Evolutionary conservation across 2,888 invertebrate genomes (phyloP).

Genomic region (Rotaria macrura): DNA sequence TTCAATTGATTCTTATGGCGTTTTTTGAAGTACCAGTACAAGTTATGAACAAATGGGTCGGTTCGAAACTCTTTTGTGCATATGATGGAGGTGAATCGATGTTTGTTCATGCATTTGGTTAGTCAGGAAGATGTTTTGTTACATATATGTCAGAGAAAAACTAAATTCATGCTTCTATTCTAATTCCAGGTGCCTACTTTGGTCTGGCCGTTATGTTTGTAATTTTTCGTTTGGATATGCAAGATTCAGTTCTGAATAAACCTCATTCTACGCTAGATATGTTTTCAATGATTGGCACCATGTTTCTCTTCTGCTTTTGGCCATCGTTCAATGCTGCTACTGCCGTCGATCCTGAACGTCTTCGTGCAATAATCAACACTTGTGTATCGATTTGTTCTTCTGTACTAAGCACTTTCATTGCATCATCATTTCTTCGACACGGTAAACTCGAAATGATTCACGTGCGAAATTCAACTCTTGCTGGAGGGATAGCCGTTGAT

Average conservation of each 20-base stretch:
- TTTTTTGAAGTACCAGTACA: constrained; percentile 50
- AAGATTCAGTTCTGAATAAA: constrained; percentile 17
- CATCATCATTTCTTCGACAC: constrained; percentile 62
- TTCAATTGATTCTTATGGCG: constrained; percentile 51
- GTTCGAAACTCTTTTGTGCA: constrained; percentile 37
- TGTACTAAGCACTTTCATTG: constrained; percentile 34
- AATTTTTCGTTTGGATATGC: not conserved
- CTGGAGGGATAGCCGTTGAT: constrained; percentile 32
- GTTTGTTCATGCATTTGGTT: constrained; percentile 75
- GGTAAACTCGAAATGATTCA: constrained; percentile 37
- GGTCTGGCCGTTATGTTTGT: constrained; percentile 28
- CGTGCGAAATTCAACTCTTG: constrained; percentile 29
- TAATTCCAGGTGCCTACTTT: constrained; percentile 26
- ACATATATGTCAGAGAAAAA: too few species aligned
- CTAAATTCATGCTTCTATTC: too few species aligned
- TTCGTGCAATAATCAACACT: constrained; percentile 30
- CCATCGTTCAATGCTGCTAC: constrained; percentile 30
- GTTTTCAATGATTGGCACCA: constrained; percentile 32
- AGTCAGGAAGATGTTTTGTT: not conserved
- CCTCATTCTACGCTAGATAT: constrained; percentile 29
- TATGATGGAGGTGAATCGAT: constrained; percentile 91
- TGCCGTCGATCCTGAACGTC: constrained; percentile 23
- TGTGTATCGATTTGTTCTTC: constrained; percentile 28
- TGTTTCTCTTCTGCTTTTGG: constrained; percentile 28
- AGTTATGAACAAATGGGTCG: constrained; percentile 49